Conservation (phyloP, 2,888 invertebrate species). For the Eristalis arbustorum region DNA sequence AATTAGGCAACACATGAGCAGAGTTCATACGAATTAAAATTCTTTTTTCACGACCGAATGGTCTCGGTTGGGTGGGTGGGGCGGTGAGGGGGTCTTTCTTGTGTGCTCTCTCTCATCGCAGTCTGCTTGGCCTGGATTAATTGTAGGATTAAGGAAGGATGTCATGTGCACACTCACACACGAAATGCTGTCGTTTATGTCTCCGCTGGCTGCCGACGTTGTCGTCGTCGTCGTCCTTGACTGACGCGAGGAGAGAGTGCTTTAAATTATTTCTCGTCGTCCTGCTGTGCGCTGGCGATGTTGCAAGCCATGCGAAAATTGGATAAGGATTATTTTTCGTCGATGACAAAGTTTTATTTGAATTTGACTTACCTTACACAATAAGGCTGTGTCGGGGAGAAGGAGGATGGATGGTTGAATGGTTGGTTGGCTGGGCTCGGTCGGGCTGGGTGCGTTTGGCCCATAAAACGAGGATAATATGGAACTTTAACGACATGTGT, state of each 20-base stretch:
- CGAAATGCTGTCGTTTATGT: neutral
- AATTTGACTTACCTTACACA: slow-evolving; percentile 40
- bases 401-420: neutral
- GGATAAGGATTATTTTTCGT: slow-evolving; percentile 41
- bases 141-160: slow-evolving; percentile 31
- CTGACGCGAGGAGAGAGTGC: slow-evolving; percentile 1
- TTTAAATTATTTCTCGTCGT: slow-evolving; percentile 18
- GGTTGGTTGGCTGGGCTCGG: too few relatives aligned
- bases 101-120: neutral
- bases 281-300: neutral
- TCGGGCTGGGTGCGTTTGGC: neutral
- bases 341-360: slow-evolving; percentile 45
- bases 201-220: neutral
- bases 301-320: slow-evolving; percentile 43
- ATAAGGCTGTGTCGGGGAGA: neutral
- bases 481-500: slow-evolving; percentile 37
- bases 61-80: too few relatives aligned
- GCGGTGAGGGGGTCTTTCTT: neutral
- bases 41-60: slow-evolving; percentile 23
- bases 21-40: slow-evolving; percentile 38
- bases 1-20: slow-evolving; percentile 31
- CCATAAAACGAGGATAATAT: slow-evolving; percentile 52
- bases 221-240: neutral
- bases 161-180: slow-evolving; percentile 1
- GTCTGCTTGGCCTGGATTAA: slow-evolving; percentile 32